A percentile compares a stretch with the other conserved stretches of the same genome.
phyloP scores from a whole-genome alignment of 2,113 vertebrate genomes.

The Trematocara marginatum region DNA sequence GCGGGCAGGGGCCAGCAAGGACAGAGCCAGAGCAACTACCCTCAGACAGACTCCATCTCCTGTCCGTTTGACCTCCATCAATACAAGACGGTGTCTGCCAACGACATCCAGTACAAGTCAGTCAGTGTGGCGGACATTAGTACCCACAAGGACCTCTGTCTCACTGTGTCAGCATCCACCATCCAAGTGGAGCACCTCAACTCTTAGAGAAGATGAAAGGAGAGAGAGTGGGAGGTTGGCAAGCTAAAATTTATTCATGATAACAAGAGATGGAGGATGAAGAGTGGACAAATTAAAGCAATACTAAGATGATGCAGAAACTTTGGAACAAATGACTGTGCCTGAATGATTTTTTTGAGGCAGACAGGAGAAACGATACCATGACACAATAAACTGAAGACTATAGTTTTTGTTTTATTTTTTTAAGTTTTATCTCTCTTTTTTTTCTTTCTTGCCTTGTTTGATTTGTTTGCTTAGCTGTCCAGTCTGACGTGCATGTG shows the following conservation, averaged over 20 bases:
- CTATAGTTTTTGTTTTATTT: slow-evolving; percentile 7
- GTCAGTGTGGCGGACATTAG: slow-evolving; percentile 70
- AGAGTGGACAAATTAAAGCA: slow-evolving; percentile 50
- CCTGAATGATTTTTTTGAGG: slow-evolving; percentile 22
- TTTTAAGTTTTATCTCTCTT: slow-evolving; percentile 18
- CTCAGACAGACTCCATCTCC: slow-evolving; percentile 63
- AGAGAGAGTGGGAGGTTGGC: not conserved
- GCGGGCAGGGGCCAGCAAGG: slow-evolving; percentile 31
- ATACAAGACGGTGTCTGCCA: slow-evolving; percentile 85
- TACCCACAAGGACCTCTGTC: slow-evolving; percentile 95
- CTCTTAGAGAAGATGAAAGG: slow-evolving; percentile 50
- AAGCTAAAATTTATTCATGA: not conserved
- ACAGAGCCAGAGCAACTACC: slow-evolving; percentile 69
- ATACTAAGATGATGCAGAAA: slow-evolving; percentile 51
- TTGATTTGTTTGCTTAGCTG: slow-evolving; percentile 38
- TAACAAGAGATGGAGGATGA: slow-evolving; percentile 4
- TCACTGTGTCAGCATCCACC: slow-evolving; percentile 90
- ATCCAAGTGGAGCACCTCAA: slow-evolving; percentile 78
- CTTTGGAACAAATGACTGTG: slow-evolving; percentile 39
- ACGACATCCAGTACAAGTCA: slow-evolving; percentile 76
- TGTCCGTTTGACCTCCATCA: slow-evolving; percentile 95
- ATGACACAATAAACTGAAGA: slow-evolving; percentile 17
- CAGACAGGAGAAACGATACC: slow-evolving; percentile 27
- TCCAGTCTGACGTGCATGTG: slow-evolving; percentile 37
- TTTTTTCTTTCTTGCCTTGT: slow-evolving; percentile 9